Base-by-base conservation (phyloP, 1,140 invertebrate genomes). In the Drosophila ambigua region DNA sequence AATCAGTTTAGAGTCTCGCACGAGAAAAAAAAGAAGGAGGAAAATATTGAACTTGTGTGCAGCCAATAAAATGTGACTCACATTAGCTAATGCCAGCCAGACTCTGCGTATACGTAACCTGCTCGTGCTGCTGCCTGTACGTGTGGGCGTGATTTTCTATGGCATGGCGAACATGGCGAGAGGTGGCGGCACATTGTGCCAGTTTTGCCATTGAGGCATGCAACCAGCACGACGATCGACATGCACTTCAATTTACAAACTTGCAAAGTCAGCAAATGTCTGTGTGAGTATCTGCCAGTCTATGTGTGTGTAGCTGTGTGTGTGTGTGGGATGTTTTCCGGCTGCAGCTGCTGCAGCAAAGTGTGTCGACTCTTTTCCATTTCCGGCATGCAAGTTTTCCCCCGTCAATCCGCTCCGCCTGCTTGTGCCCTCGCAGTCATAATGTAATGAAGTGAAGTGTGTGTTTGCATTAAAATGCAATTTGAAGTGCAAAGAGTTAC, bases 391-490 rank as follows among this genome's bases (percentile, higher is more conserved):
- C 63, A 76, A 20, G 20, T 20, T 20, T 20, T 20, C 20, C 20
- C 20, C 20, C 20, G 20, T 20, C 20, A 1, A 20, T 20, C 20
- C 0, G 20, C 20, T 20, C 16, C 16, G 20, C 20, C 20, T 20
- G 20, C 57, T 71, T 50, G 65, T 39, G 1, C 35, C 5, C 35
- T 31, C 31, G 31, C 3, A 9, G 60, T 74, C 63, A 54, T 66
- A 78, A 85, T 87, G 83, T 87, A 87, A 87, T 87, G 82, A 87
- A 87, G 82, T 87, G 35, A 39, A 39, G 35, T 39, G 35, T 39
- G 82, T 87, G 82, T 87, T 87, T 87, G 82, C 82, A 87, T 87
- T 87, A 87, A 87, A 87, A 87, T 87, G 83, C 82, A 87, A 87
- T 87, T 87, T 87, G 78, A 87, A 87, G 82, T 87, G 82, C 82